phyloP scores from a whole-genome alignment of 2,888 invertebrate genomes.

The Megaustenia siamemsis region DNA sequence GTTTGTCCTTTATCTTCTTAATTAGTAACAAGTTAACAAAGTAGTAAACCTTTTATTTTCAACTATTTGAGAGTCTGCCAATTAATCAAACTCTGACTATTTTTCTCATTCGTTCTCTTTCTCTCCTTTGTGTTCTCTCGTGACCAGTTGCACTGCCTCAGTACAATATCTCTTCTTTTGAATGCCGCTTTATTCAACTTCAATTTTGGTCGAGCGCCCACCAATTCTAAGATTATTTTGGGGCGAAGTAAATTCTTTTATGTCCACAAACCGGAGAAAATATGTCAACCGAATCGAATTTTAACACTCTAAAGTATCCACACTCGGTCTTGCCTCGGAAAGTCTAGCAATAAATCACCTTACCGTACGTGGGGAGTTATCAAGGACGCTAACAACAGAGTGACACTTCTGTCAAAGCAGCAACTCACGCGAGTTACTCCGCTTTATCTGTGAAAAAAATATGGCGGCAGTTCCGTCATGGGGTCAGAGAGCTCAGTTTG shows the following conservation, averaged over 20 bases:
- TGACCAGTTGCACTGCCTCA: neutral
- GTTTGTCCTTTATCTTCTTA: neutral
- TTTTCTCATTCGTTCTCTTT: neutral
- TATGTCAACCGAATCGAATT: constrained; percentile 36
- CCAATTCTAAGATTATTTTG: neutral
- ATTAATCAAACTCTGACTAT: too few relatives aligned
- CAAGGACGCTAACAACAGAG: constrained; percentile 30
- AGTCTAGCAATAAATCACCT: constrained; percentile 38
- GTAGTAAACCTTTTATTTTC: too few relatives aligned
- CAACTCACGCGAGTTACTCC: constrained; percentile 36
- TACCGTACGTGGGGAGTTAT: constrained; percentile 13
- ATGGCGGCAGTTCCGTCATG: constrained; percentile 20
- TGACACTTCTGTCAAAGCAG: constrained; percentile 42
- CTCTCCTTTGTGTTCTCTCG: neutral
- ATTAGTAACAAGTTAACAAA: neutral
- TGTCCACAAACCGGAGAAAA: constrained; percentile 8
- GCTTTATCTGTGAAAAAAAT: constrained; percentile 26
- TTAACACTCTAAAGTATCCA: constrained; percentile 26
- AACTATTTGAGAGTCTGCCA: too few relatives aligned
- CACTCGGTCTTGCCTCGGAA: neutral
- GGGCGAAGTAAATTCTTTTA: constrained; percentile 3
- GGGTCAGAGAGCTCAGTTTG: neutral
- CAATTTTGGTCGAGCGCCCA: neutral
- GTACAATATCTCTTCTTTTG: neutral
- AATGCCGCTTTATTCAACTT: neutral